phyloP scores from a whole-genome alignment of 1,140 invertebrate genomes.

The Eumaeus atala region DNA sequence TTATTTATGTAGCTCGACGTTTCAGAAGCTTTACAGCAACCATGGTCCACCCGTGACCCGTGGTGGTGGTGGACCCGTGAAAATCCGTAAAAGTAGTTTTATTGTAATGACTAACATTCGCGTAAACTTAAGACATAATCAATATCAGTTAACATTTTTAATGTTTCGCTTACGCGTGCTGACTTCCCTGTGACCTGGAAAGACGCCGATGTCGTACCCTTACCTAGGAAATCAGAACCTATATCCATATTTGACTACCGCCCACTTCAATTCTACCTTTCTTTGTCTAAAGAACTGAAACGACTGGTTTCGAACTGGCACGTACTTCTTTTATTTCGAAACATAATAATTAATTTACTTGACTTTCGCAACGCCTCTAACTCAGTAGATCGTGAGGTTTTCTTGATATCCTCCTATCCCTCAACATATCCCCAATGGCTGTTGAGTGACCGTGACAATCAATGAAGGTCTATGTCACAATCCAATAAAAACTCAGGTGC shows the following conservation, averaged over 20 bases:
- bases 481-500: too few relatives aligned
- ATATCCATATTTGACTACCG: not conserved
- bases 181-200: slow-evolving; percentile 4
- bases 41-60: too few relatives aligned
- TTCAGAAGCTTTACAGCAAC: too few relatives aligned
- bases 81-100: too few relatives aligned
- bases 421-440: not conserved
- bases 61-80: too few relatives aligned
- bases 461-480: too few relatives aligned
- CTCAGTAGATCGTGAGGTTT: not conserved
- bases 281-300: too few relatives aligned
- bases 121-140: too few relatives aligned
- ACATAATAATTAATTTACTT: not conserved
- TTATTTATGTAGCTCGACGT: too few relatives aligned
- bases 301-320: too few relatives aligned
- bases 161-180: not conserved
- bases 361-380: slow-evolving; percentile 7
- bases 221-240: slow-evolving; percentile 9
- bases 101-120: too few relatives aligned
- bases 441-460: not conserved
- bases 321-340: not conserved
- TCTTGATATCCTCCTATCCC: not conserved
- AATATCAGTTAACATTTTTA: too few relatives aligned
- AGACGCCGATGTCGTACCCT: slow-evolving; percentile 3
- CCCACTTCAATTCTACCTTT: slow-evolving; percentile 7